A percentile compares a stretch with the other conserved stretches of the same genome.
Conservation (phyloP, 2,113 vertebrate genomes). For the Jaculus jaculus region DNA sequence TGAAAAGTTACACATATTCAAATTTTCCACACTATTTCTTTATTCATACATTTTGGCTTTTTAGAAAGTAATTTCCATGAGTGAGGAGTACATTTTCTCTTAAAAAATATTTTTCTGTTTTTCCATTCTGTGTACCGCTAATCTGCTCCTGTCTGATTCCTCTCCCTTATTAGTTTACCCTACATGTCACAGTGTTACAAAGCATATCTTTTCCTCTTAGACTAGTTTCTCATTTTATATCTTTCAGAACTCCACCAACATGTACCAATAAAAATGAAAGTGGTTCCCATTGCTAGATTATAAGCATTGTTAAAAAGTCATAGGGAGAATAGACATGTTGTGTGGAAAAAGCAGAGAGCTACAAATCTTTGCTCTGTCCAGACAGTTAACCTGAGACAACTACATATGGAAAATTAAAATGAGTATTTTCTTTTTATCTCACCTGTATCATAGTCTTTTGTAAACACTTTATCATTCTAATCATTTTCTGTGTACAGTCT, state of each 20-base stretch:
- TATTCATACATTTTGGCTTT: not conserved
- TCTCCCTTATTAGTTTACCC: not conserved
- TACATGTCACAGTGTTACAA: not conserved
- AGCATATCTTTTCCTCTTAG: not conserved
- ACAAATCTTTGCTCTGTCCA: not conserved
- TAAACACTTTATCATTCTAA: not conserved
- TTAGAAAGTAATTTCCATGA: not conserved
- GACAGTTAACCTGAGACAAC: not conserved
- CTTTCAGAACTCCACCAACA: not conserved
- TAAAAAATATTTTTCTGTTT: not conserved
- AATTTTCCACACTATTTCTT: not conserved
- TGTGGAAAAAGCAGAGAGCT: not conserved
- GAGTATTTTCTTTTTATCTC: slow-evolving; percentile 17
- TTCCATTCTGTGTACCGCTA: not conserved
- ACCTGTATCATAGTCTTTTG: not conserved
- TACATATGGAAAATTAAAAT: not conserved
- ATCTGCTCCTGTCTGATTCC: not conserved
- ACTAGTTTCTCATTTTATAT: not conserved
- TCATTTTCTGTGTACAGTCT: not conserved
- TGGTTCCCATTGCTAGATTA: not conserved
- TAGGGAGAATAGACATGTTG: not conserved
- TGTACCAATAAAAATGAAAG: not conserved
- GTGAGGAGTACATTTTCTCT: not conserved
- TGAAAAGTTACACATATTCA: not conserved
- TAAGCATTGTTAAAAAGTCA: not conserved